Conservation (phyloP, 2,888 invertebrate species). For the Cyclophora punctaria region DNA sequence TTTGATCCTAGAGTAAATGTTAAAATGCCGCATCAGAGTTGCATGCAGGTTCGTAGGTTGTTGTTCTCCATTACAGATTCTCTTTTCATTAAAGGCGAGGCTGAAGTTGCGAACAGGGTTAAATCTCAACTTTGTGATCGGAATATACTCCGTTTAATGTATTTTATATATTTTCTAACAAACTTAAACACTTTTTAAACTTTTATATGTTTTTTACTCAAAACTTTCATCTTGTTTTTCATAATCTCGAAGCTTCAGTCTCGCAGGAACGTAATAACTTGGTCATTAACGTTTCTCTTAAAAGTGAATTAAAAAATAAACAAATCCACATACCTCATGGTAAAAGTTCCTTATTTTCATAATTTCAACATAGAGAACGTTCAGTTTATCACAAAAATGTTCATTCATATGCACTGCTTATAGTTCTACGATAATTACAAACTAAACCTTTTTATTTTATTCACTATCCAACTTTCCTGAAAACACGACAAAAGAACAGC, state of each 20-base stretch:
- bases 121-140: conserved; percentile 22
- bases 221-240: no score
- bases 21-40: conserved; percentile 25
- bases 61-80: conserved; percentile 48
- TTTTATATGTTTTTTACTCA: no score
- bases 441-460: conserved; percentile 2
- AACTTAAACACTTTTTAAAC: no score
- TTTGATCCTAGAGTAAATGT: background rate
- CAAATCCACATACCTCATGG: conserved; percentile 55
- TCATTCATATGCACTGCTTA: conserved; percentile 40
- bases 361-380: conserved; percentile 41
- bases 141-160: conserved; percentile 16
- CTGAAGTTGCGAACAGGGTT: conserved; percentile 37
- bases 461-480: background rate
- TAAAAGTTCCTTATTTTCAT: conserved; percentile 69
- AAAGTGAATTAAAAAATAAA: background rate
- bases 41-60: background rate
- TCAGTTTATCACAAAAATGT: conserved; percentile 35
- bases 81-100: conserved; percentile 45
- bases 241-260: no score
- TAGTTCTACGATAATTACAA: conserved; percentile 2
- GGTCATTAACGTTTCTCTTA: background rate
- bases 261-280: no score
- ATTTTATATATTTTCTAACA: conserved; percentile 8
- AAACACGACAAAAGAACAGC: conserved; percentile 10